Evolutionary conservation across 2,888 invertebrate genomes (phyloP), one percentile per base, ranked within the genome.

Genomic region (Drosophila recens): DNA sequence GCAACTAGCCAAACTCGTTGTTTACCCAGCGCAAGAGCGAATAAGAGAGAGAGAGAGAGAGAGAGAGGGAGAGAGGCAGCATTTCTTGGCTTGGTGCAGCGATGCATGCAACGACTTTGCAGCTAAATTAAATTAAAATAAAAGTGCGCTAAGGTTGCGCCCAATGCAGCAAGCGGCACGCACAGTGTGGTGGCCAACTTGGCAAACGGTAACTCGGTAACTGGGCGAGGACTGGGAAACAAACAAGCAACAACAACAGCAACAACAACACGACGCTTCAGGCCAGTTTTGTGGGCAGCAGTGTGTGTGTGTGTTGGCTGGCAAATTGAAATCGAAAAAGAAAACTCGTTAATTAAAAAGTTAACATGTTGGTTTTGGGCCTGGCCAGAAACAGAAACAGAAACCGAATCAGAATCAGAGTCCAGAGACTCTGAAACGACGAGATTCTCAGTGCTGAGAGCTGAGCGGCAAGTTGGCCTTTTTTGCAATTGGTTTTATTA

Each of bases 311-410:
- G 59, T 67, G 67, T 70, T 68, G 67, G 70, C 75, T 79, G 86
- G 90, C 90, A 90, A 90, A 90, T 90, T 90, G 90, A 90, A 90
- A 90, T 89, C 90, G 90, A 90, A 90, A 85, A 90, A 87, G 88
- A 90, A 90, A 90, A 90, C 90, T 90, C 90, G 90, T 90, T 90
- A 90, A 90, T 90, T 90, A 90, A 90, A 90, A 90, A 90, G 90
- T 90, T 89, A 90, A 90, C 89, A 86, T 87, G 82, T 79, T 75
- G 75, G 74, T 76, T 78, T 72, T 72, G 70, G 76, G 65, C 70
- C 64, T 17, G 70, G 68, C 49, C 54, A 66, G 68, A 52, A 63
- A 38, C 57, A n/a, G 34, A 43, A 20, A 45, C 52, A 27, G 23
- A 23, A 23, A 23, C 23, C n/a, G n/a, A n/a, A n/a, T n/a, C n/a